Conservation (phyloP, 2,113 vertebrate species). For the Megaleporinus macrocephalus region DNA sequence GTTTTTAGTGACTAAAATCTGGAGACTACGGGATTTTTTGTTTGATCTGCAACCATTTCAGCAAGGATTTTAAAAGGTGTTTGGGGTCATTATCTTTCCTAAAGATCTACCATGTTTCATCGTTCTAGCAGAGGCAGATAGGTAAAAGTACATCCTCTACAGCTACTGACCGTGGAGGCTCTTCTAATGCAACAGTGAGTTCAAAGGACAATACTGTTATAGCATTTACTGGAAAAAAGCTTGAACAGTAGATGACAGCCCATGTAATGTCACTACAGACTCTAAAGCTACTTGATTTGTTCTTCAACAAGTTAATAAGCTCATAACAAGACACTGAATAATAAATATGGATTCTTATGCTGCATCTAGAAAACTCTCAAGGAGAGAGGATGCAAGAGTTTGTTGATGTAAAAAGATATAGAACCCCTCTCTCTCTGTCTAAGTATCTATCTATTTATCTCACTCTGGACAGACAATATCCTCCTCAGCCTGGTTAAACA, state of each 20-base stretch:
- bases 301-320: neutral
- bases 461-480: conserved; percentile 49
- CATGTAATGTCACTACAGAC: neutral
- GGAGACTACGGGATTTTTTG: too few species aligned
- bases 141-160: too few species aligned
- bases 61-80: too few species aligned
- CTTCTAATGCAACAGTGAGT: too few species aligned
- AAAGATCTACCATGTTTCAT: too few species aligned
- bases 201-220: too few species aligned
- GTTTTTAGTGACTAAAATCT: too few species aligned
- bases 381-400: neutral
- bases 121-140: too few species aligned
- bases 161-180: too few species aligned
- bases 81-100: too few species aligned
- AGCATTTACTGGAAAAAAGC: too few species aligned
- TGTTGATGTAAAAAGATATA: conserved; percentile 17
- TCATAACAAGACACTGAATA: neutral
- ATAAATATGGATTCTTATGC: neutral
- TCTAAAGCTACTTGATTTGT: neutral
- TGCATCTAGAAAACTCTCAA: neutral
- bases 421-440: conserved; percentile 18
- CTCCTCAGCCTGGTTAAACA: conserved; percentile 50
- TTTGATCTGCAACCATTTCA: too few species aligned
- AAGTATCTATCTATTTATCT: conserved; percentile 9
- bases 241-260: neutral